Base-by-base conservation (phyloP, 1,140 invertebrate genomes). In the Melipona quadrifasciata region DNA sequence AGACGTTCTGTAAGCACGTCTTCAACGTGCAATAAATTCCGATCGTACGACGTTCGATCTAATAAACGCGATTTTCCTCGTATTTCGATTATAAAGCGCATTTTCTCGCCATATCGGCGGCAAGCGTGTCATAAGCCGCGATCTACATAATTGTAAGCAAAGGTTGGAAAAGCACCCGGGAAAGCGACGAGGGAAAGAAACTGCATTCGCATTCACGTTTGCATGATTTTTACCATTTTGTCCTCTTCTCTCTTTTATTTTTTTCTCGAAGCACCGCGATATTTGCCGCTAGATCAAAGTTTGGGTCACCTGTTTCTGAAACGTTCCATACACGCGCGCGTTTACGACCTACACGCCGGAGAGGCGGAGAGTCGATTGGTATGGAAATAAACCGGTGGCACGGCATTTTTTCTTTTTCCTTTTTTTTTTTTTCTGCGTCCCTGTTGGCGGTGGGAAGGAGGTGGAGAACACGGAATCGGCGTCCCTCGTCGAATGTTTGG, bases 401-500 rank as follows among this genome's bases (percentile, higher is more conserved):
- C 64, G 17, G 19, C 47, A 76, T 87, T 84, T 8, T 8, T 39
- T 8, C 6, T 39, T 39, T 39, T 39, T 39, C 31, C 8, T 39
- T 39, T 47, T 47, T 8, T 47, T 10, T 47, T 47, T 47, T 47
- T 87, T 87, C 87, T 84, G 73, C 71, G 5, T 39, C 14, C 55
- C n/a, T 47, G 53, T 57, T 58, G 53, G 4, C 6, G 31, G 65
- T 31, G 17, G 17, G 64, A 27, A 67, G 64, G 27, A 31, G 64
- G 17, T 0, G 17, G 65, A 21, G 31, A 81, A 61, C 61, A 61
- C 70, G 24, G 71, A 84, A 76, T 82, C 87, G 83, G 58, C 75
- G 61, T 82, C 86, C 65, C 79, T 70, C 34, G 65, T 72, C 84
- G 86, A 85, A 85, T 88, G 87, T 82, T 89, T 82, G 75, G 75